Evolutionary conservation across 1,140 invertebrate genomes (phyloP), one percentile per base, ranked within the genome.

Genomic region (Heliconius hewitsoni): DNA sequence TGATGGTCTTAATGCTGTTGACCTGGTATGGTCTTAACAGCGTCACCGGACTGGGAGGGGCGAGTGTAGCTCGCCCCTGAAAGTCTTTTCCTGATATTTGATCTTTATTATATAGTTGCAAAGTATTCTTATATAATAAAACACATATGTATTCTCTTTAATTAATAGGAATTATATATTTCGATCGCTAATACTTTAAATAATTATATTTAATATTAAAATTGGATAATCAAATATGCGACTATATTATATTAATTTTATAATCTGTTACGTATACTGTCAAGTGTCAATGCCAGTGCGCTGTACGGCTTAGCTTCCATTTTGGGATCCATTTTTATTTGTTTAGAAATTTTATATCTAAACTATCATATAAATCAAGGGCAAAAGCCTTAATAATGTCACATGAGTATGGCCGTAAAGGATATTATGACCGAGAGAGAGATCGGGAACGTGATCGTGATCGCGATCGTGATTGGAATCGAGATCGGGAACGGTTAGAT

Each of bases 401-500:
- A 34, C 86, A 85, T 52, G 85, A 86, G 76, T 82, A 76, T 74
- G 55, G 80, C 37, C 73, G 78, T 27, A 79, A 79, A 50, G 79
- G 71, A 19, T 80, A 74, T 76, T 80, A 80, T 60, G 27, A 71
- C 52, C 76, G 76, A 30, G 80, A 66, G 13, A 66, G 60, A 30
- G 60, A 83, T 5, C 57, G 81, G 27, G 77, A 81, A 0, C 73
- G 86, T 37, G 82, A 73, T n/a, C 74, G 83, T 37, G 82, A 73
- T n/a, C 74, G 83, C 8, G 55, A 57, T 57, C 55, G 55, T n/a
- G 55, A 23, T 57, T 52, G 50, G 50, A 73, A 76, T 50, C 83
- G 86, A 30, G 82, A 85, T 78, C 80, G 81, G 73, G 75, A 73
- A n/a, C 75, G 83, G 37, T 84, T 81, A 37, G 80, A 84, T 71